A percentile compares a stretch with the other conserved stretches of the same genome.
Evolutionary conservation across 2,888 invertebrate species (phyloP).

Genomic region (Oligia strigilis): DNA sequence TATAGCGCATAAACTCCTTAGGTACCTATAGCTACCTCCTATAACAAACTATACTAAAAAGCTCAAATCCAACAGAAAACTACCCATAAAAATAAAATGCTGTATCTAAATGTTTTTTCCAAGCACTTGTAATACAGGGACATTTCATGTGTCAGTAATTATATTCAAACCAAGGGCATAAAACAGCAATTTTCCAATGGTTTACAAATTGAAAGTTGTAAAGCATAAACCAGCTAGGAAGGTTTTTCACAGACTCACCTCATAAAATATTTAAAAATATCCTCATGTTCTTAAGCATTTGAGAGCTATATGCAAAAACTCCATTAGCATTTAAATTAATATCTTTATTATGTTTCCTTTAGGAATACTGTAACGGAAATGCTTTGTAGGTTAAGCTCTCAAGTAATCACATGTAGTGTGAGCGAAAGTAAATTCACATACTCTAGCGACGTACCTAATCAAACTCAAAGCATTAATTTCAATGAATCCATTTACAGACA

Average conservation of each 20-base stretch:
- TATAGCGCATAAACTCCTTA: not conserved
- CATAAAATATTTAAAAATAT: not conserved
- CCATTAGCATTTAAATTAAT: not conserved
- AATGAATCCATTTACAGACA: not conserved
- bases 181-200: not conserved
- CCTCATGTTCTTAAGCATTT: not conserved
- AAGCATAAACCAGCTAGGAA: not conserved
- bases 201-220: not conserved
- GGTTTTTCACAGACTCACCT: not conserved
- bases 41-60: not conserved
- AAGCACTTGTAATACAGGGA: not conserved
- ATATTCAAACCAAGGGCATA: not conserved
- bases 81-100: not conserved
- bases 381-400: constrained; percentile 14
- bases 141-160: not conserved
- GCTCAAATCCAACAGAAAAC: not conserved
- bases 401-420: not conserved
- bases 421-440: constrained; percentile 14
- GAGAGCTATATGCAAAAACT: not conserved
- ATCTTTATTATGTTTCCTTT: not conserved
- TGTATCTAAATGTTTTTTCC: not conserved
- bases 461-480: not conserved
- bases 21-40: not conserved
- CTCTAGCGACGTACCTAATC: not conserved
- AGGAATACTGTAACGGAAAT: constrained; percentile 5